Base-by-base conservation (phyloP, 2,797 vertebrate species). In the Acropternis orthonyx region DNA sequence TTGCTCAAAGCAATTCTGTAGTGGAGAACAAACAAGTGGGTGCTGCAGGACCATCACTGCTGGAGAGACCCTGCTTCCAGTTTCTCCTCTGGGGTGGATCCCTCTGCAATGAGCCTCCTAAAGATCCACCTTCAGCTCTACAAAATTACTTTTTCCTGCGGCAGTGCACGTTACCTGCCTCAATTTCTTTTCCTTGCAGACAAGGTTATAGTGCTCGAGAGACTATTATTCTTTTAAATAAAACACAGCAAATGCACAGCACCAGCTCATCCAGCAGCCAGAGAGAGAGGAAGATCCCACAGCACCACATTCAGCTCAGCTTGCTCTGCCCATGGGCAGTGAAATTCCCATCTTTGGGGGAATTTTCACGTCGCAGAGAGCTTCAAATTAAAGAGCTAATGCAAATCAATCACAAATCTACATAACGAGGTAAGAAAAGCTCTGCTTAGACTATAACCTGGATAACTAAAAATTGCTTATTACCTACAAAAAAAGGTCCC, bases 171-270 rank as follows among this genome's bases (percentile, higher is more conserved):
- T 62, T 88, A 89, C 85, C 66, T 84, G 89, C 51, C 76, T 89
- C 2, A 2, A 46, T 51, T 46, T 92, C n/a, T 93, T 68, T 92
- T 37, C 44, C 76, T 92, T 81, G 75, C 85, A 88, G 85, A 88
- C 85, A 78, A 79, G 56, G 71, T 92, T 82, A 89, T 43, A 26
- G 73, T 9, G 75, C 95, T 89, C 23, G 0, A 71, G 77, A 87
- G 94, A 93, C 91, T 88, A 54, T 86, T 92, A 83, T 92, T 73
- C 76, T 78, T 81, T 76, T 91, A 95, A 94, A 86, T 89, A 92
- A 78, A 95, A 75, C 61, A 88, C 81, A 78, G 82, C 26, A 83
- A 75, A 88, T 56, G 55, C 69, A 37, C 21, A 55, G 82, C 72
- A 85, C 52, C 85, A 85, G 82, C 82, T 93, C 89, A 59, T 69